phyloP scores from a whole-genome alignment of 64 coral and sea anemone genomes.

The Cladopsammia gracilis region DNA sequence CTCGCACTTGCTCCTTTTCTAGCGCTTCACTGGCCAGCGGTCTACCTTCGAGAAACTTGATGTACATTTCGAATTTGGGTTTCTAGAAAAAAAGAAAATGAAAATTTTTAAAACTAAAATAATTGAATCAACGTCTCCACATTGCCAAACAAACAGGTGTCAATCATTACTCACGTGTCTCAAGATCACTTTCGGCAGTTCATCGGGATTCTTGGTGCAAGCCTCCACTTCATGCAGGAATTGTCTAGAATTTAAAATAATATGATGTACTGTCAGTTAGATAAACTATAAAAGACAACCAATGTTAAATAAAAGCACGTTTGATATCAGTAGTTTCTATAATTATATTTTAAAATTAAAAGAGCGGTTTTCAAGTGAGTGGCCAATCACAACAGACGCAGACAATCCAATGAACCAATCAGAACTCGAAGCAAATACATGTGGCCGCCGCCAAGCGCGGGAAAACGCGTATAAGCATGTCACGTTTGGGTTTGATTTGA shows the following conservation, averaged over 20 bases:
- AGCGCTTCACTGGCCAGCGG: conserved; percentile 47
- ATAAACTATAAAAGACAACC: no score
- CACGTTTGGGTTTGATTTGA: no score
- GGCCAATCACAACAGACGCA: no score
- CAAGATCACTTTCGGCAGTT: conserved; percentile 74
- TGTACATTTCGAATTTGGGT: conserved; percentile 60
- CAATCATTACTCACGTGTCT: conserved; percentile 77
- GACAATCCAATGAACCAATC: no score
- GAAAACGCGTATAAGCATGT: no score
- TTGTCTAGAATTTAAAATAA: not conserved
- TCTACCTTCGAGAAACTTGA: conserved; percentile 62
- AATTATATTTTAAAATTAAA: no score
- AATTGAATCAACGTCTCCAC: no score
- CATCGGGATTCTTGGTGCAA: conserved; percentile 82
- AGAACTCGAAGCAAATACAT: no score
- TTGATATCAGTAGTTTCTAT: no score
- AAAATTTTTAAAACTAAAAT: not conserved
- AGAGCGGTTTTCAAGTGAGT: no score
- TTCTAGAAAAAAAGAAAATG: conserved; percentile 5
- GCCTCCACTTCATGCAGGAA: conserved; percentile 93
- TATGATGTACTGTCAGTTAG: not conserved
- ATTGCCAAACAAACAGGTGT: not conserved
- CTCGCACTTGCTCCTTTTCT: conserved; percentile 35
- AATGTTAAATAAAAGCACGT: no score
- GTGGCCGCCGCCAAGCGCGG: no score